These are phyloP conservation scores for Zosterops japonicus DNA, from an alignment of 2,113 vertebrate genomes.

Conservation along the genomic window DNA sequence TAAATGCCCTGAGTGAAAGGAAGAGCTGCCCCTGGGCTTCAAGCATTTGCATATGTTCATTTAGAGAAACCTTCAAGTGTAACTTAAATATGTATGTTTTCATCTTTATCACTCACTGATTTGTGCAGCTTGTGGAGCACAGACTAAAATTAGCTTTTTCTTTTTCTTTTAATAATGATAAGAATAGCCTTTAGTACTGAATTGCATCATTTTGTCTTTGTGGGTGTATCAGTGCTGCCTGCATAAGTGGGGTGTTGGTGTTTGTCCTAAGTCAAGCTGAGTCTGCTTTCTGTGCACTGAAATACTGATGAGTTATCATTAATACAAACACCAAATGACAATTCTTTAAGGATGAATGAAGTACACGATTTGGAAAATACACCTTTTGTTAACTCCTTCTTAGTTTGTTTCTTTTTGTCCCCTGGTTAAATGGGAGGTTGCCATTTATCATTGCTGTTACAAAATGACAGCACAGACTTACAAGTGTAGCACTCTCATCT, in stretches of 20 bases:
- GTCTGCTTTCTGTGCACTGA: neutral
- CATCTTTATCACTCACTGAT: neutral
- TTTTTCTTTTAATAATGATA: neutral
- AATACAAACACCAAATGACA: neutral
- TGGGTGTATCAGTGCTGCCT: accelerated
- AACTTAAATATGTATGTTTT: constrained; percentile 18
- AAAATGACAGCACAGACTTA: neutral
- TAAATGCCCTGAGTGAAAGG: neutral
- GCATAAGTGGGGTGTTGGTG: accelerated
- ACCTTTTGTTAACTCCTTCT: neutral
- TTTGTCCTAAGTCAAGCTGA: neutral
- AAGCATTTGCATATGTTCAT: constrained; percentile 37
- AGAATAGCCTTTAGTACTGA: neutral
- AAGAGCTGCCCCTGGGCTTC: neutral
- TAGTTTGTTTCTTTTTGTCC: neutral
- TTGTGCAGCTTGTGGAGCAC: neutral
- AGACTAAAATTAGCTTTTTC: neutral
- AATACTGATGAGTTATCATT: neutral
- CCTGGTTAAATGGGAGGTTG: neutral
- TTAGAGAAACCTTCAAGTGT: constrained; percentile 9
- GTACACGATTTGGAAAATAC: neutral
- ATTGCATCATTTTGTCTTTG: neutral
- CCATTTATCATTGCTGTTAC: neutral
- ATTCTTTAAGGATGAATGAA: neutral
- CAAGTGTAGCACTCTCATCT: neutral